Evolutionary conservation across 2,113 vertebrate species (phyloP).

Genomic region (Circaetus cinerascens): DNA sequence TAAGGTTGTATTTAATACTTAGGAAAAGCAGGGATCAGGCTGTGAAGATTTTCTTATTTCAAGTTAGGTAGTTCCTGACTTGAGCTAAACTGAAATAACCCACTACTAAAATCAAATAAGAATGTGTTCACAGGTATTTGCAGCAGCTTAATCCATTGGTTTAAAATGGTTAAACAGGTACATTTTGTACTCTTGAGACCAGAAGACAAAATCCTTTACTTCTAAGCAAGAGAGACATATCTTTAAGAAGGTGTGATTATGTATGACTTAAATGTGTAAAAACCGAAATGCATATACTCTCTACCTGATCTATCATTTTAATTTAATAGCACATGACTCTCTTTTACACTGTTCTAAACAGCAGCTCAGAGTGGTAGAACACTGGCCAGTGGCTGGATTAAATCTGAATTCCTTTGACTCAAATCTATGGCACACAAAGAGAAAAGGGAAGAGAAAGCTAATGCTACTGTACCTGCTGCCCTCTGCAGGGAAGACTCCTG

Average conservation of each 20-base stretch:
- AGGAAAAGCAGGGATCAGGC: neutral
- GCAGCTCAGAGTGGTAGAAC: neutral
- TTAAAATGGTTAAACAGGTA: neutral
- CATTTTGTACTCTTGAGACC: neutral
- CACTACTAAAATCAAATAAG: neutral
- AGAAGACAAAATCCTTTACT: neutral
- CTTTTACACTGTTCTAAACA: neutral
- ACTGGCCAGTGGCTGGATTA: neutral
- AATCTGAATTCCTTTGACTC: neutral
- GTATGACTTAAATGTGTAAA: neutral
- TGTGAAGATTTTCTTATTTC: neutral
- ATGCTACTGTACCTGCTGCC: neutral
- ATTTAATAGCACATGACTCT: neutral
- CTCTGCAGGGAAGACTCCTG: slow-evolving; percentile 74
- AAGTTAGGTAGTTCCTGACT: neutral
- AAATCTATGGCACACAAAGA: neutral
- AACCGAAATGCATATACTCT: neutral
- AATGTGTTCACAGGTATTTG: neutral
- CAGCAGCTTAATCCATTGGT: neutral
- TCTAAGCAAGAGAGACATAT: neutral
- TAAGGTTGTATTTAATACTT: neutral
- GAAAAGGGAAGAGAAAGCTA: neutral
- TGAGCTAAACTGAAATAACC: neutral
- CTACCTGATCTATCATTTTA: neutral
- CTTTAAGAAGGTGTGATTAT: neutral